Conservation (phyloP, 2,113 vertebrate species). For the Bos indicus region DNA sequence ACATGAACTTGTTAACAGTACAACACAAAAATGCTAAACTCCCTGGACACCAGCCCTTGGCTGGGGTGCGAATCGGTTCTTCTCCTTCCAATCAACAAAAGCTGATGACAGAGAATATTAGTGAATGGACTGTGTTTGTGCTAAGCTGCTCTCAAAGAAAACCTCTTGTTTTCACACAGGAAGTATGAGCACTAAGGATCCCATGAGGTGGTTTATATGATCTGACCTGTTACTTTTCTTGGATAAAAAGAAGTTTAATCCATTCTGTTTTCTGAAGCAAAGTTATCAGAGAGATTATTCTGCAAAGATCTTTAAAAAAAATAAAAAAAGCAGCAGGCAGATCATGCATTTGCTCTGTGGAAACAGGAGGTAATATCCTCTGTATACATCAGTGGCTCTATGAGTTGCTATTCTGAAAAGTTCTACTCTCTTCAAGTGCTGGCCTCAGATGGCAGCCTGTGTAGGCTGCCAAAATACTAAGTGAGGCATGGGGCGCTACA, state of each 20-base stretch:
- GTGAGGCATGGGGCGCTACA: slow-evolving; percentile 16
- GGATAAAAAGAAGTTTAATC: neutral
- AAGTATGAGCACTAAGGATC: neutral
- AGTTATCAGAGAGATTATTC: neutral
- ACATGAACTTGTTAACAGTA: slow-evolving; percentile 18
- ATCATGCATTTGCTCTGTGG: neutral
- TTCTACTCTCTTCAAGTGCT: neutral
- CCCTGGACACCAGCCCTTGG: neutral
- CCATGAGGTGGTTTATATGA: neutral
- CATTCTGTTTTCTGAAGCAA: neutral
- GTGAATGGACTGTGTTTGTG: neutral
- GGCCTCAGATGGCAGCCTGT: slow-evolving; percentile 14
- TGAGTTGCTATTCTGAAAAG: neutral
- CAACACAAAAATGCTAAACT: slow-evolving; percentile 4
- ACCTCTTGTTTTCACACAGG: neutral
- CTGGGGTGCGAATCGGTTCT: neutral
- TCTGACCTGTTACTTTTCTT: slow-evolving; percentile 16
- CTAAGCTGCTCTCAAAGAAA: neutral
- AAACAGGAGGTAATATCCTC: neutral
- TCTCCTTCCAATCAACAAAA: neutral
- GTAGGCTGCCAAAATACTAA: slow-evolving; percentile 29
- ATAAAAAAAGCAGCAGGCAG: neutral
- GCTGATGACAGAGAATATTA: neutral
- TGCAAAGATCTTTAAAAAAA: neutral
- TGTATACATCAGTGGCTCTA: neutral